Evolutionary conservation across 2,797 vertebrate genomes (phyloP).

Genomic region (Catharus ustulatus): DNA sequence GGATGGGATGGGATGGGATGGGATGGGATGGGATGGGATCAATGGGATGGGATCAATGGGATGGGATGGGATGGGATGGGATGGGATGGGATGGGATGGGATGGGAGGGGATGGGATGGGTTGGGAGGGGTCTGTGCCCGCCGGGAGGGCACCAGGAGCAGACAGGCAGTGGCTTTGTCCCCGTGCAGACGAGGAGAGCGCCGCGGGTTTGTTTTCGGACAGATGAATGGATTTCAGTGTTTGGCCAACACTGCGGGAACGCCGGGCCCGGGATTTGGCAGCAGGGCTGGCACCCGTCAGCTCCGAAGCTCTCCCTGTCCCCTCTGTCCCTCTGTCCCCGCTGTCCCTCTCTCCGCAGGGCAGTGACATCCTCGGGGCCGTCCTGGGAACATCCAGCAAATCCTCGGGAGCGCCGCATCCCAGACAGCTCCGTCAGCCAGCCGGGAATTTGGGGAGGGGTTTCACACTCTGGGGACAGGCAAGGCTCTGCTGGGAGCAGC

Average conservation of each 20-base stretch:
- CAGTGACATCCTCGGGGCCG: not conserved
- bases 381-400: not conserved
- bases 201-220: not conserved
- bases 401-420: not conserved
- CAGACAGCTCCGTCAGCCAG: not conserved
- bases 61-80: no score
- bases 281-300: constrained; percentile 10
- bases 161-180: not conserved
- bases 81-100: no score
- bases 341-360: not conserved
- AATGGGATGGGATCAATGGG: no score
- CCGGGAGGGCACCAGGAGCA: not conserved
- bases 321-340: no score
- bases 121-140: no score
- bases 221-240: constrained; percentile 37
- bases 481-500: not conserved
- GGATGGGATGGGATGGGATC: no score
- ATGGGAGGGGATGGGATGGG: no score
- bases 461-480: not conserved
- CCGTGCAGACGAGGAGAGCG: not conserved
- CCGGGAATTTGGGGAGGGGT: not conserved
- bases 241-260: not conserved
- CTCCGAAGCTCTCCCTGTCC: not conserved
- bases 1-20: no score
- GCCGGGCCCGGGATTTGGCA: constrained; percentile 1